Evolutionary conservation across 2,113 vertebrate species (phyloP), one percentile per base, ranked within the genome.

Genomic region (Sylvilagus bachmani): DNA sequence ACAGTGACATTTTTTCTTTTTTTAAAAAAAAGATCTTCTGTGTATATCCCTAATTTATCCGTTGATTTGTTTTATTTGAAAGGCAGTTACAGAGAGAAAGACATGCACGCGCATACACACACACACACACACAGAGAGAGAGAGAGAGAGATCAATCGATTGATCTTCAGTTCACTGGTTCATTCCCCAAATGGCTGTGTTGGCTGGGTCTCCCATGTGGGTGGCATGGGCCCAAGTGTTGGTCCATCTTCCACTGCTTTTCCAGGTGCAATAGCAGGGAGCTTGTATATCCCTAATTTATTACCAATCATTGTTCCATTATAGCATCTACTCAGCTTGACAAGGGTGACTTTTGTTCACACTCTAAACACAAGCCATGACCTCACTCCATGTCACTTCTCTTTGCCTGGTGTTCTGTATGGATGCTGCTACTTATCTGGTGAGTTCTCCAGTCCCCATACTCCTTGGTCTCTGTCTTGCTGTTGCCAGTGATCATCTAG

Each of bases 231-330:
- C 55, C 55, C 55, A 58, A 58, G 55, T 58, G 13, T 58, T 58
- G 55, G 55, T 13, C 55, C 12, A 58, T 58, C 55, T 58, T 58
- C 55, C 17, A 17, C 55, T 58, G 55, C 55, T 58, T 17, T 58
- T 14, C 55, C 17, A 58, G 17, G 55, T 58, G 55, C 55, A 58
- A 16, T 58, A 58, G 55, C 55, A 17, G 55, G 55, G 55, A 58
- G 55, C 17, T 58, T 58, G 55, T 58, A 44, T 44, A 44, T 44
- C 44, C 44, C 6, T 44, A 86, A 67, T 62, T 84, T 33, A 58
- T 93, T 70, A 77, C 58, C 5, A 36, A 80, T 86, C 14, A 84
- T 53, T 67, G 88, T 93, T 83, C 17, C 77, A 21, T 85, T 93
- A n/a, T 55, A 16, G 21, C 38, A 64, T 51, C 33, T 88, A 31